Base-by-base conservation (phyloP, 2,113 vertebrate genomes). In the Vireo altiloquus region DNA sequence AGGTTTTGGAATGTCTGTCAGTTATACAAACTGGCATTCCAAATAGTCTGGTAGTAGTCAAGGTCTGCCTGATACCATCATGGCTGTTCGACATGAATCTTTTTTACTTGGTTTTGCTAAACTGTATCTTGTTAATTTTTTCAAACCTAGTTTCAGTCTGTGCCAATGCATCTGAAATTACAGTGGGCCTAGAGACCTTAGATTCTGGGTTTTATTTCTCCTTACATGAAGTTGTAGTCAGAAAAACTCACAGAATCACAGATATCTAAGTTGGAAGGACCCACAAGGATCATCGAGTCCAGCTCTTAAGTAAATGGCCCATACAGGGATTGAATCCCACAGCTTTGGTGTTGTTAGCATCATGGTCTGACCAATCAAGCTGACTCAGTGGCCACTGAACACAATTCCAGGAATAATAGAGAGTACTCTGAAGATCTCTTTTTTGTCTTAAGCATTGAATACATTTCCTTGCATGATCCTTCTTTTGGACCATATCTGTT, bases 21-120 rank as follows among this genome's bases (percentile, higher is more conserved):
- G 19, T 75, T 75, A 19, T 3, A 20, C 24, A 19, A 69, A 57
- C 8, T 49, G 60, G 5, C 11, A 49, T 74, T 82, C 25, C 14
- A 35, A 68, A 33, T 35, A 85, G 33, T 33, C 17, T 89, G 40
- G 6, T 57, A 82, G 20, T 52, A 50, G 25, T 76, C 24, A 53
- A 63, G 17, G 18, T 42, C 24, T 84, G 30, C 25, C 35, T 66
- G 17, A 71, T 68, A 44, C 35, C 10, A 16, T 13, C 63, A 14
- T 0, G 1, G 25, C 39, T 80, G 25, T 39, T 31, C 21, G 12
- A 61, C 3, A 2, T 4, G 2, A 22, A 24, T 81, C 10, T 35
- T 71, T 70, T 21, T 46, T 23, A 24, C 24, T 54, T 30, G 8
- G 13, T 49, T 95, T 90, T 78, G 8, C n/a, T 42, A 53, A 37